Conservation (phyloP, 2,888 invertebrate species). For the Thumatha senex region DNA sequence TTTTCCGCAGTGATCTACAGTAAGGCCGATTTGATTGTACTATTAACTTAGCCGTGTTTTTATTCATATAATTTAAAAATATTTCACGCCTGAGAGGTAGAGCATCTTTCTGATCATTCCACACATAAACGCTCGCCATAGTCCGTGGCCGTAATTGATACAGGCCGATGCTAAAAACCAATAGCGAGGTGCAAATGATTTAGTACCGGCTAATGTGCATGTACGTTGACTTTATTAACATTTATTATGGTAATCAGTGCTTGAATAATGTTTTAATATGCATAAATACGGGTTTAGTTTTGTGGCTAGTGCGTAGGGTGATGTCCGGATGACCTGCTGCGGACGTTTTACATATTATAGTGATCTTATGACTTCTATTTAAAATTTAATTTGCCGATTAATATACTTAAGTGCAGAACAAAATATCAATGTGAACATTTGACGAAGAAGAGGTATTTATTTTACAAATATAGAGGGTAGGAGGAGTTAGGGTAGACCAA, state of each 20-base stretch:
- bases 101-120: constrained; percentile 32
- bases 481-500: too few species aligned
- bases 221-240: constrained; percentile 76
- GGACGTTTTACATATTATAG: background rate
- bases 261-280: constrained; percentile 67
- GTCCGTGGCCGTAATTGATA: constrained; percentile 71
- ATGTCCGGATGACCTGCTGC: constrained; percentile 29
- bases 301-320: constrained; percentile 28
- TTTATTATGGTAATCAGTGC: constrained; percentile 76
- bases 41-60: too few species aligned
- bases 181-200: constrained; percentile 70
- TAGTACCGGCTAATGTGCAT: constrained; percentile 72
- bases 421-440: too few species aligned
- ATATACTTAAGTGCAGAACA: background rate
- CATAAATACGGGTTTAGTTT: constrained; percentile 33
- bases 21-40: too few species aligned
- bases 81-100: constrained; percentile 23
- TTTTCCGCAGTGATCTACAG: too few species aligned
- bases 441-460: too few species aligned
- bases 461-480: too few species aligned
- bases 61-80: too few species aligned
- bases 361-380: background rate
- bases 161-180: constrained; percentile 72
- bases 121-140: constrained; percentile 47
- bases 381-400: background rate